Conservation (phyloP, 2,888 invertebrate species). For the Allophyes oxyacanthae region DNA sequence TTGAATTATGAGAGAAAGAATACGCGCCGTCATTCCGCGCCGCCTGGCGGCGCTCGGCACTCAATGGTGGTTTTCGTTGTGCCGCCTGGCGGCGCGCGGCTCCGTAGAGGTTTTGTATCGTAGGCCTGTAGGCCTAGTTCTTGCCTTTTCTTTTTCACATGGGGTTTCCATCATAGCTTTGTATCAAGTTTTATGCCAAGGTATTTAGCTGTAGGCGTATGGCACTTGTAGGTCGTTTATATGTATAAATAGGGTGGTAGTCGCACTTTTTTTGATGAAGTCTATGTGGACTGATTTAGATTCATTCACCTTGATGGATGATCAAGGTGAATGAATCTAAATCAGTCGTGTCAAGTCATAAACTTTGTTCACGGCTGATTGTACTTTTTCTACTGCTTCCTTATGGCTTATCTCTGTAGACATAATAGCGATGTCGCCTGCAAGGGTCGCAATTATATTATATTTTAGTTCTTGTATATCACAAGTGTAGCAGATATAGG, state of each 20-base stretch:
- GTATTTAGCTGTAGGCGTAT: not conserved
- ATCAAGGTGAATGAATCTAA: no score
- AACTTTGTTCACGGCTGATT: not conserved
- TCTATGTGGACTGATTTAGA: not conserved
- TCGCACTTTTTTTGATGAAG: not conserved
- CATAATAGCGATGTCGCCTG: not conserved
- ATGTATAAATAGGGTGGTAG: not conserved
- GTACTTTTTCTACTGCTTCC: not conserved
- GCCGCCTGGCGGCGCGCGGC: no score
- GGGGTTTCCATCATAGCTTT: not conserved
- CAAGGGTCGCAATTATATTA: no score
- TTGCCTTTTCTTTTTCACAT: no score
- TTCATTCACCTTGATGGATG: not conserved
- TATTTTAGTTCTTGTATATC: no score
- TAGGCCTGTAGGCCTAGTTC: not conserved
- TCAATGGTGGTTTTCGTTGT: no score
- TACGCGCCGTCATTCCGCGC: no score
- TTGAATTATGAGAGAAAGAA: no score
- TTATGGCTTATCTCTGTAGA: not conserved
- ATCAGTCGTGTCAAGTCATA: not conserved
- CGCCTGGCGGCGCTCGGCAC: no score
- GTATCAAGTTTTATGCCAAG: no score
- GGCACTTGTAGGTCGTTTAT: not conserved
- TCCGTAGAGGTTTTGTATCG: no score
- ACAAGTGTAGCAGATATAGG: no score